These are phyloP conservation scores for Alsophila aescularia DNA, from an alignment of 2,888 invertebrate genomes.

Conservation along the genomic window DNA sequence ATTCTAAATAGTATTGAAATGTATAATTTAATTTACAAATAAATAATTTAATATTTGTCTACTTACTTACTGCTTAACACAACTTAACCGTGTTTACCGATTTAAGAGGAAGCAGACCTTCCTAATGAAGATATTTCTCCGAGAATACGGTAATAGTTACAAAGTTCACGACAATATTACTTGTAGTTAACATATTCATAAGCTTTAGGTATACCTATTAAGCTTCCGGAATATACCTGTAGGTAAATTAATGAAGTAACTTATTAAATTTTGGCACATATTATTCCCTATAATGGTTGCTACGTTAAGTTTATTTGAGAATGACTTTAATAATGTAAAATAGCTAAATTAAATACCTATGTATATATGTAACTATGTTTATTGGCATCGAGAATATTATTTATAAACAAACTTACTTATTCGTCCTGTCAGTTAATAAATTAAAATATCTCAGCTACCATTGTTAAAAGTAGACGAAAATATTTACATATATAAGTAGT, in stretches of 20 bases:
- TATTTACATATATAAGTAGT: too few relatives aligned
- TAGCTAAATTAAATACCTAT: too few relatives aligned
- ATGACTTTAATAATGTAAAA: not conserved
- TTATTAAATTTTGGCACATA: not conserved
- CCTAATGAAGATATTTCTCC: slow-evolving; percentile 11
- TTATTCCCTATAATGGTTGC: not conserved
- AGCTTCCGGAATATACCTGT: slow-evolving; percentile 1
- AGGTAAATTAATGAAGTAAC: not conserved
- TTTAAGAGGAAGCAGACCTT: not conserved
- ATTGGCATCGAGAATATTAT: too few relatives aligned
- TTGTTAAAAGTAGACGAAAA: too few relatives aligned
- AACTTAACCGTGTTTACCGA: not conserved
- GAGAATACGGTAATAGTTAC: slow-evolving; percentile 51
- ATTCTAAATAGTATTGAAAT: too few relatives aligned
- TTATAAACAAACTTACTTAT: too few relatives aligned
- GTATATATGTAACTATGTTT: too few relatives aligned
- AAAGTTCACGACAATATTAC: slow-evolving; percentile 52
- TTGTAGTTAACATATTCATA: slow-evolving; percentile 39
- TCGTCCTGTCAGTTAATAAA: too few relatives aligned
- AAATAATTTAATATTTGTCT: too few relatives aligned
- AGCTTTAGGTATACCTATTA: slow-evolving; percentile 17
- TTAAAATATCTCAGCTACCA: too few relatives aligned
- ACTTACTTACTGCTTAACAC: too few relatives aligned
- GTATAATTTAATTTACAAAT: too few relatives aligned
- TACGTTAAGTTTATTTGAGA: not conserved